Evolutionary conservation across 1,140 invertebrate genomes (phyloP).

Genomic region (Macrosteles quadrilineatus): DNA sequence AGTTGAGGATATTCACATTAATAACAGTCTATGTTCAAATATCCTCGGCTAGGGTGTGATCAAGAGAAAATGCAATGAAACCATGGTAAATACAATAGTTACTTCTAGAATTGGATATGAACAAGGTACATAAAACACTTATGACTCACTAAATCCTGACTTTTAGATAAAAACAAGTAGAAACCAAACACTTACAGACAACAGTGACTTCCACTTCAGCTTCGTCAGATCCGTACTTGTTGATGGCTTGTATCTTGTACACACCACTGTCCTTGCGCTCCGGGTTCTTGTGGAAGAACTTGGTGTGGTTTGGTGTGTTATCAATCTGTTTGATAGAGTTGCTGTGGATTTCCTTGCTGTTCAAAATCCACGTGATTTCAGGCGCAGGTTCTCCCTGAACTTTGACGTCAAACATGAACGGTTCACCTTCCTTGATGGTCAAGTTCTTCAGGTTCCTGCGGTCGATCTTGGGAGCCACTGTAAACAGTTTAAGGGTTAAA

Average conservation of each 20-base stretch:
- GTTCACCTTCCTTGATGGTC: conserved; percentile 80
- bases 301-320: conserved; percentile 84
- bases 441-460: conserved; percentile 74
- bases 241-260: conserved; percentile 82
- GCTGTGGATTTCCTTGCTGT: conserved; percentile 59
- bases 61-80: too few relatives aligned
- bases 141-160: too few relatives aligned
- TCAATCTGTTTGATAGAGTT: conserved; percentile 62
- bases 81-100: too few relatives aligned
- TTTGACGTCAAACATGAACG: conserved; percentile 80
- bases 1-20: too few relatives aligned
- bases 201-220: conserved; percentile 91
- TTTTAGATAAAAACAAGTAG: too few relatives aligned
- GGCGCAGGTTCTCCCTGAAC: conserved; percentile 83
- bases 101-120: too few relatives aligned
- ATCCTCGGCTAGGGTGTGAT: too few relatives aligned
- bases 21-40: too few relatives aligned
- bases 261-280: conserved; percentile 82
- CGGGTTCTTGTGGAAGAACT: conserved; percentile 79
- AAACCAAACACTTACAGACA: conserved; percentile 75
- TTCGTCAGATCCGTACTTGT: conserved; percentile 84
- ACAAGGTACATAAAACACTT: too few relatives aligned
- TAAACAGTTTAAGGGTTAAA: too few relatives aligned
- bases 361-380: conserved; percentile 72
- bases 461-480: conserved; percentile 92